A percentile compares a stretch with the other conserved stretches of the same genome.
Evolutionary conservation across 1,140 invertebrate species (phyloP).

Genomic region (Venustaconcha ellipsiformis): DNA sequence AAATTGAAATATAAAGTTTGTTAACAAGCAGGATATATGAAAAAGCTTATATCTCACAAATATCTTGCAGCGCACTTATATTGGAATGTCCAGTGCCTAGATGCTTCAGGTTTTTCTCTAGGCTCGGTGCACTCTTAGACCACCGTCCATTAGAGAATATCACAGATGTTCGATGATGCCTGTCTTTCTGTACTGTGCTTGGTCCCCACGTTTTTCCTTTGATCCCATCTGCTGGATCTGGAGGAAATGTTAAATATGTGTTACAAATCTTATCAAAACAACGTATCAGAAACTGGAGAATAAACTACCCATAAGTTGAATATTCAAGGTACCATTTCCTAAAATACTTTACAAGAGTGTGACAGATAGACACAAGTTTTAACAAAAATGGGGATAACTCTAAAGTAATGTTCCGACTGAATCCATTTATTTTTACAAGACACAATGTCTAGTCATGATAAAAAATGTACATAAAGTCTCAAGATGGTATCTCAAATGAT

Average conservation of each 20-base stretch:
- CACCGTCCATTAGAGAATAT: constrained; percentile 63
- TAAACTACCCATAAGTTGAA: too few relatives aligned
- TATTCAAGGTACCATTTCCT: too few relatives aligned
- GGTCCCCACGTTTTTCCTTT: constrained; percentile 99
- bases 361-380: too few relatives aligned
- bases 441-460: too few relatives aligned
- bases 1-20: background rate
- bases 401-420: too few relatives aligned
- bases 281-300: too few relatives aligned
- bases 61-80: constrained; percentile 69
- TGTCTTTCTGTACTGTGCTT: constrained; percentile 89
- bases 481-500: too few relatives aligned
- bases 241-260: constrained; percentile 10
- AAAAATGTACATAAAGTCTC: too few relatives aligned
- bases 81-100: constrained; percentile 66
- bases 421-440: too few relatives aligned
- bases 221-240: constrained; percentile 86
- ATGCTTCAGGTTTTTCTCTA: constrained; percentile 74
- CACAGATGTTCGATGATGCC: constrained; percentile 75
- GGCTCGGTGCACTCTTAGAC: constrained; percentile 74
- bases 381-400: too few relatives aligned
- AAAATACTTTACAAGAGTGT: too few relatives aligned
- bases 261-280: background rate
- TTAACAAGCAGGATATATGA: background rate
- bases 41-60: constrained; percentile 64